Evolutionary conservation across 2,797 vertebrate genomes (phyloP).

Genomic region (Decapterus maruadsi): DNA sequence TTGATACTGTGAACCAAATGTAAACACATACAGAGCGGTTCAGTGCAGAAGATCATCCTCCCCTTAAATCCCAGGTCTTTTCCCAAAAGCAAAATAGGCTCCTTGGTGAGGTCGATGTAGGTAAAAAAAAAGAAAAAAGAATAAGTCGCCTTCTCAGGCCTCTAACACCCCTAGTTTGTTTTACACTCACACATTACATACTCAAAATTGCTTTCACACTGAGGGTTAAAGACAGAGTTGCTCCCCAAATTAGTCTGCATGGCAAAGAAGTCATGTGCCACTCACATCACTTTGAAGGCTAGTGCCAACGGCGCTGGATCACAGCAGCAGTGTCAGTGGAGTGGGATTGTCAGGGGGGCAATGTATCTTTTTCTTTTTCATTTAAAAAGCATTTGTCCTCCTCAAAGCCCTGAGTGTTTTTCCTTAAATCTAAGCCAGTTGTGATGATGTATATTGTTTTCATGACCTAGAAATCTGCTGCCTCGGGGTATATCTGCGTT

Average conservation of each 20-base stretch:
- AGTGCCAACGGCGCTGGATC: constrained; percentile 55
- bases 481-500: constrained; percentile 53
- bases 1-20: constrained; percentile 34
- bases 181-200: constrained; percentile 28
- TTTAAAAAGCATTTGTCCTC: constrained; percentile 69
- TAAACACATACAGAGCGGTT: constrained; percentile 35
- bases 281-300: constrained; percentile 54
- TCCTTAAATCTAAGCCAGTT: constrained; percentile 45
- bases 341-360: constrained; percentile 42
- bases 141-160: neutral
- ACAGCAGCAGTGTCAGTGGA: constrained; percentile 59
- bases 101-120: constrained; percentile 1
- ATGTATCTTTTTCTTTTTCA: constrained; percentile 53
- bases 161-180: constrained; percentile 12
- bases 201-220: constrained; percentile 28
- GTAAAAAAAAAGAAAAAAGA: neutral
- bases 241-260: constrained; percentile 57
- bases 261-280: constrained; percentile 47
- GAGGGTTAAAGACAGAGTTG: constrained; percentile 23
- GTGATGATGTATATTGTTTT: constrained; percentile 68
- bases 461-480: constrained; percentile 67
- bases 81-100: constrained; percentile 16
- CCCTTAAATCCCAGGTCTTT: constrained; percentile 12
- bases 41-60: neutral
- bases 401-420: constrained; percentile 49